Percentiles rank a stretch among this genome's conserved stretches.
Evolutionary conservation across 1,140 invertebrate species (phyloP).

Genomic region (Bombus huntii): DNA sequence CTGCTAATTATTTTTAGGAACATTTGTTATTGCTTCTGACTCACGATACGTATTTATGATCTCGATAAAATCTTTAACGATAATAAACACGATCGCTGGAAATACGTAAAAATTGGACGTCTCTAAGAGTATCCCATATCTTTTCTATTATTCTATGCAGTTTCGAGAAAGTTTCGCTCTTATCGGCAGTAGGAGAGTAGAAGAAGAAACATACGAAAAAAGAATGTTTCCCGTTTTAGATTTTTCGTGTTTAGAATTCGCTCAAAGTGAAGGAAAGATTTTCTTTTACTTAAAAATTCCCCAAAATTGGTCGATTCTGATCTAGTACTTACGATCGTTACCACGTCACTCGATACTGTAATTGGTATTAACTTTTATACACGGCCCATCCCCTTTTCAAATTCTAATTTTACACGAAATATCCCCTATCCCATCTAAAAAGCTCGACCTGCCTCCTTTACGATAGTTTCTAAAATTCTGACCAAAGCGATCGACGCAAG

Average conservation of each 20-base stretch:
- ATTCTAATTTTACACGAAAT: neutral
- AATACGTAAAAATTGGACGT: neutral
- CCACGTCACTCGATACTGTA: no score
- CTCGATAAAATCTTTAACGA: neutral
- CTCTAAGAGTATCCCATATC: neutral
- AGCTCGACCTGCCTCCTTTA: neutral
- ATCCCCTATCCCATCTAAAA: no score
- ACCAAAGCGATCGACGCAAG: neutral
- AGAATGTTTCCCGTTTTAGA: no score
- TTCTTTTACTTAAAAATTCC: no score
- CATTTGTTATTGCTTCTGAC: neutral
- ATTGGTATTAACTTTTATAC: no score
- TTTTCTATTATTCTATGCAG: neutral
- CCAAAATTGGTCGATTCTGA: no score
- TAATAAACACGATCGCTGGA: neutral
- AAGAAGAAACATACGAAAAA: no score
- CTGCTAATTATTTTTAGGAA: neutral
- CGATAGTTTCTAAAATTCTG: neutral
- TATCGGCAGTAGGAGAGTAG: no score
- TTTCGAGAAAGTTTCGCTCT: no score
- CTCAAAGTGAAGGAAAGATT: no score
- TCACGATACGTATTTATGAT: neutral
- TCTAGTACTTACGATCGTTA: no score
- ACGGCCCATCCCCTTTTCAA: neutral
- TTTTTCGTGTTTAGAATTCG: no score